Base-by-base conservation (phyloP, 2,113 vertebrate genomes). In the Phoxinus phoxinus region DNA sequence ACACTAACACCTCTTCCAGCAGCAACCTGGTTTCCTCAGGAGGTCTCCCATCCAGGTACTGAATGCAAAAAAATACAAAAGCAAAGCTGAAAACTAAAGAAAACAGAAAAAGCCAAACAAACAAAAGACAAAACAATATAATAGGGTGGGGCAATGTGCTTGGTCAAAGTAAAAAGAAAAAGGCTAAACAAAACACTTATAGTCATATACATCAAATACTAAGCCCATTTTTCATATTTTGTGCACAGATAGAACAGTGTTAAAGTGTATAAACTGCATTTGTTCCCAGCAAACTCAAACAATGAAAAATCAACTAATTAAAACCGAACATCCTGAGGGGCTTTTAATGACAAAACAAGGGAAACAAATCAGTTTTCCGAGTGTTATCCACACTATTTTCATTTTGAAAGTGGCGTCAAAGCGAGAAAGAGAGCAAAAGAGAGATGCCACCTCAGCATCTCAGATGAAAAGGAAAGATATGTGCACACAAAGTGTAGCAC, bases 361-460 rank as follows among this genome's bases (percentile, higher is more conserved):
- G 17, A 61, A 75, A 76, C 23, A 32, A 32, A 59, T 32, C 46
- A 21, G 48, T 75, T 48, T 75, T 10, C 8, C 25, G 53, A 75
- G 15, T 51, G 12, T 71, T 5, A 37, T 37, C 37, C 23, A 73
- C 37, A 73, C 13, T 41, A 0, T 23, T 79, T 41, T 79, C 32
- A 78, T 37, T 78, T 56, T 11, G 12, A 37, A 59, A 78, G 9
- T 5, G 9, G 10, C 21, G 1, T 77, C 17, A 61, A 61, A 30
- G 37, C 6, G n/a, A 2, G 4, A 65, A 12, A 69, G 2, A 67
- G 46, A 27, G 41, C 48, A 12, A 44, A 35, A 27, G 9, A 65
- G 41, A 51, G 23, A 80, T 81, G 79, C 44, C 48, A 25, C 59
- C 44, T 81, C 79, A 81, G 79, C 79, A 81, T 67, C 21, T 63